These are phyloP conservation scores for Philypnodon macrostomus DNA, from an alignment of 2,797 vertebrate genomes.

Conservation along the genomic window DNA sequence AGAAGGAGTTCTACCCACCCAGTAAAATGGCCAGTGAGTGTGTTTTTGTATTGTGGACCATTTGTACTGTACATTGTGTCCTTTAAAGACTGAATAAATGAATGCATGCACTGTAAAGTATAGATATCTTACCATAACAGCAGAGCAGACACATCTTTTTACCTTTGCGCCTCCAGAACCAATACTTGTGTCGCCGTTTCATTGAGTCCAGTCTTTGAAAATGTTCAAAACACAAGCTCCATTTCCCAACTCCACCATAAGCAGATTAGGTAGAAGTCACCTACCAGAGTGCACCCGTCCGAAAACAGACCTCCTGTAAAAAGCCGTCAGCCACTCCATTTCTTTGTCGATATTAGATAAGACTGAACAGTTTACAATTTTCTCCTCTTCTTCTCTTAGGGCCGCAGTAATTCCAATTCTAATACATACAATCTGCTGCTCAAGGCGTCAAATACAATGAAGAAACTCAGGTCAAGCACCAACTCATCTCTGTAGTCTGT, in stretches of 20 bases:
- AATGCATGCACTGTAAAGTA: not conserved
- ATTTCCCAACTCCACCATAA: conserved; percentile 3
- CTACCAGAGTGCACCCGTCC: conserved; percentile 52
- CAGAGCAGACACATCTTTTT: conserved; percentile 69
- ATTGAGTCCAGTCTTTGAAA: conserved; percentile 63
- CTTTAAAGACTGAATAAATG: not conserved
- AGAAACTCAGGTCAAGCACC: conserved; percentile 16
- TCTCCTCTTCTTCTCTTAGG: conserved; percentile 16
- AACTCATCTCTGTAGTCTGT: conserved; percentile 10
- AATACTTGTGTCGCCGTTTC: conserved; percentile 78
- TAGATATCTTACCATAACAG: conserved; percentile 68
- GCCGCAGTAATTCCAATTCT: not conserved
- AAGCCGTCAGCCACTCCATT: conserved; percentile 55
- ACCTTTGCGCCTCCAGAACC: conserved; percentile 80
- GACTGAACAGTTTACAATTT: conserved; percentile 22
- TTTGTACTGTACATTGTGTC: not conserved
- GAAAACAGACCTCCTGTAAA: conserved; percentile 40
- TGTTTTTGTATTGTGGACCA: too few species aligned
- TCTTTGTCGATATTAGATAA: conserved; percentile 5
- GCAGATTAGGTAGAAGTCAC: conserved; percentile 36
- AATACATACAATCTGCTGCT: not conserved
- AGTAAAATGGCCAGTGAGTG: too few species aligned
- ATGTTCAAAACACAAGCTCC: conserved; percentile 22
- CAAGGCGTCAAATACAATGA: not conserved
- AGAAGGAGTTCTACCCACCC: too few species aligned